These are phyloP conservation scores for Lepeophtheirus nordmannii DNA, from an alignment of 2,888 invertebrate species.

Conservation along the genomic window DNA sequence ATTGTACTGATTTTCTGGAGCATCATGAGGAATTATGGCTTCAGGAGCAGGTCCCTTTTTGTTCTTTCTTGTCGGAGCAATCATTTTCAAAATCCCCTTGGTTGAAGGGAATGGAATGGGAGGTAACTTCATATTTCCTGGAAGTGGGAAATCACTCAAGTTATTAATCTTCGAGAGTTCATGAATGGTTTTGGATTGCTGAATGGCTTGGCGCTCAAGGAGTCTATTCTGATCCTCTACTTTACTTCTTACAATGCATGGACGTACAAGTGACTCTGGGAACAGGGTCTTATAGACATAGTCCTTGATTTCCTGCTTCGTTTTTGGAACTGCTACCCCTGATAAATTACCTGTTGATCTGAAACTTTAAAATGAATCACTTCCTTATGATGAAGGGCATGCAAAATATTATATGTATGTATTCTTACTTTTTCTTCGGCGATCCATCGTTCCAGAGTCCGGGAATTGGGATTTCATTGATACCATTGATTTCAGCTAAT, in stretches of 20 bases:
- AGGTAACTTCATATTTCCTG: conserved; percentile 16
- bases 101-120: conserved; percentile 15
- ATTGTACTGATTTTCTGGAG: background rate
- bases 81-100: background rate
- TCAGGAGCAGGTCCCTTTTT: background rate
- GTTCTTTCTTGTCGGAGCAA: background rate
- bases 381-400: background rate
- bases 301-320: conserved; percentile 12
- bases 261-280: background rate
- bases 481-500: conserved; percentile 1
- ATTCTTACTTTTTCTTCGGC: conserved; percentile 5
- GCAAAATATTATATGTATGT: background rate
- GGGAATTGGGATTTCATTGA: conserved; percentile 14
- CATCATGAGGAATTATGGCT: background rate
- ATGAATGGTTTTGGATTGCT: conserved; percentile 12
- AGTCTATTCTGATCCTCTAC: conserved; percentile 19
- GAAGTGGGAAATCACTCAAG: conserved; percentile 22
- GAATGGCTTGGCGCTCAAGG: conserved; percentile 14
- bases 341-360: background rate
- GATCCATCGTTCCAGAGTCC: conserved; percentile 8
- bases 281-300: background rate
- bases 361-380: background rate
- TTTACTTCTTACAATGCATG: conserved; percentile 14
- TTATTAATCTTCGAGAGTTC: conserved; percentile 24
- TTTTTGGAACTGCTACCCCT: conserved; percentile 2